Base-by-base conservation (phyloP, 2,113 vertebrate species). In the Pteropus alecto region DNA sequence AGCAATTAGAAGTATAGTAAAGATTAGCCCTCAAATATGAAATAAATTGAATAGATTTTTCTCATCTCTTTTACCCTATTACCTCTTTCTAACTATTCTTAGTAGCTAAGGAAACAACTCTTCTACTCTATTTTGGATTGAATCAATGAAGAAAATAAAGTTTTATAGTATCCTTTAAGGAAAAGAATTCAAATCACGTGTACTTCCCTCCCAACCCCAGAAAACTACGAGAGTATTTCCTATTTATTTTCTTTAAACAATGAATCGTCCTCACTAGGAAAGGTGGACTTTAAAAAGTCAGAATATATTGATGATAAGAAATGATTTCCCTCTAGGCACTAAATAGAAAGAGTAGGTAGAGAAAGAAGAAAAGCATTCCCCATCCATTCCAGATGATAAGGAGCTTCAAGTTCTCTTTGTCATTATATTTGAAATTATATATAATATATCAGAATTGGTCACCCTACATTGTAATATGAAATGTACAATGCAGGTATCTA, bases 271-370 rank as follows among this genome's bases (percentile, higher is more conserved):
- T 93, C 58, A 33, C 28, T 83, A 74, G 10, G 48, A 95, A 92
- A 94, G 41, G 28, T 81, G 35, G 28, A 51, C 35, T 87, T 87
- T 35, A 77, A 94, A 93, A 93, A 61, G 51, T 56, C 85, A 95
- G 30, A 92, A 78, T 85, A 85, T 82, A 82, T 15, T 95, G 16
- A 93, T 67, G n/a, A 87, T 83, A 73, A 97, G 19, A 95, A 97
- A 30, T 71, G 0, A 58, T 58, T 90, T 95, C 33, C 83, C 46
- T 87, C 11, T 84, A 83, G 48, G 87, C 7, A 56, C 18, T 78
- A 78, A 61, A 92, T 60, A 60, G 35, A 94, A 78, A 15, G 56
- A 77, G 70, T 54, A 78, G 28, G 4, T 71, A 24, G 22, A 68
- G 43, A 61, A 87, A 24, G 73, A 60, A 85, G 28, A 79, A 38